Base-by-base conservation (phyloP, 2,888 invertebrate species). In the Hypsopygia costalis region DNA sequence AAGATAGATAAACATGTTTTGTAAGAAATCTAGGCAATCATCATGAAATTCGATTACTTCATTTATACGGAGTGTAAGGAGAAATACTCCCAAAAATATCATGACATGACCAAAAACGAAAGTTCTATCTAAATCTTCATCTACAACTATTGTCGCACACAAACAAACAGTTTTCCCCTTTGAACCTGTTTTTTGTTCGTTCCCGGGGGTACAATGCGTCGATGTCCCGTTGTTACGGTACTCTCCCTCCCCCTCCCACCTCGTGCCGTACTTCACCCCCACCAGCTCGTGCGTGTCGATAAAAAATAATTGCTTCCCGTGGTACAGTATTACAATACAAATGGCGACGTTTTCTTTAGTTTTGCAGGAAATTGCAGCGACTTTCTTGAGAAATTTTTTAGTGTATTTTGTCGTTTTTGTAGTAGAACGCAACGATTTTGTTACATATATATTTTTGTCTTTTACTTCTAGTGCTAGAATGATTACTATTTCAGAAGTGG, bases 191-290 rank as follows among this genome's bases (percentile, higher is more conserved):
- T 76, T 72, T 78, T 74, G 68, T 67, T 65, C 56, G 53, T 51
- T 78, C 87, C 85, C 88, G 69, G 62, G 88, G 87, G 87, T 81
- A 79, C 83, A 77, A 85, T 88, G 79, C 78, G 73, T 86, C 79
- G 78, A 69, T 62, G 69, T 71, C 69, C 58, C 65, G 51, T 46
- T 53, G 54, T 58, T 33, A 12, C 36, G 31, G 11, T 31, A 11
- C 31, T 11, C 16, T 52, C 58, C 49, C 40, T 39, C 51, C 55
- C 56, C 62, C 57, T 52, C 53, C 53, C 42, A 50, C 52, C 52
- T 47, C 43, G 43, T 34, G 22, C 49, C n/a, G n/a, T 25, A 3
- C 20, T 41, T 36, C 44, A 44, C 44, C 58, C 51, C 56, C 55
- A 60, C 46, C 50, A 64, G 59, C 55, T 70, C 88, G 86, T 88